Conservation (phyloP, 2,113 vertebrate genomes). For the Peromyscus maniculatus region DNA sequence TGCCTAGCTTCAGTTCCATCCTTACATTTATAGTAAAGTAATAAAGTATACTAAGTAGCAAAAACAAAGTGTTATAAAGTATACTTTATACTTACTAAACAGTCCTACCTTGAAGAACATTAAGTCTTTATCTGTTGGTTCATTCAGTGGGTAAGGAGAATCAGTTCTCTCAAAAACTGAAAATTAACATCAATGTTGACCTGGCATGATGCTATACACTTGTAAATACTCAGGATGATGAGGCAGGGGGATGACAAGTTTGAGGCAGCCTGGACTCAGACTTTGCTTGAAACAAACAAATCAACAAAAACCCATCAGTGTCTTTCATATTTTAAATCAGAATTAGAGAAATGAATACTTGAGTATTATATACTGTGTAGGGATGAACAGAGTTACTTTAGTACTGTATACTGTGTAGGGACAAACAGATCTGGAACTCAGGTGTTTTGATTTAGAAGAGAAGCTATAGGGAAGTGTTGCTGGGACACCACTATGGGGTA, state of each 20-base stretch:
- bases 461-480: background rate
- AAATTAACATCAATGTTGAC: conserved; percentile 10
- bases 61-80: background rate
- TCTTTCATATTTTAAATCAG: conserved; percentile 56
- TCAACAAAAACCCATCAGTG: background rate
- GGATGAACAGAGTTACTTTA: conserved; percentile 10
- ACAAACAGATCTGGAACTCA: conserved; percentile 54
- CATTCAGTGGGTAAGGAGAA: background rate
- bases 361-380: background rate
- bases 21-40: conserved; percentile 33
- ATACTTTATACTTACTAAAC: background rate
- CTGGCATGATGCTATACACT: background rate
- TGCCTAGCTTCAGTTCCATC: background rate
- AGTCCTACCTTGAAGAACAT: conserved; percentile 43
- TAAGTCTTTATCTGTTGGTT: background rate
- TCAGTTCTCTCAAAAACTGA: conserved; percentile 54
- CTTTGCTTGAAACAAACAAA: background rate
- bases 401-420: background rate
- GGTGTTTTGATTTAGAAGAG: conserved; percentile 59
- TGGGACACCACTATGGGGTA: background rate
- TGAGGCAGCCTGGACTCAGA: background rate
- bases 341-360: conserved; percentile 42
- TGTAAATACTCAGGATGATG: background rate
- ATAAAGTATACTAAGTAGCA: background rate
- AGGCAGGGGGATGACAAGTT: background rate